Evolutionary conservation across 2,797 vertebrate species (phyloP).

Genomic region (Bradypodion ventrale): DNA sequence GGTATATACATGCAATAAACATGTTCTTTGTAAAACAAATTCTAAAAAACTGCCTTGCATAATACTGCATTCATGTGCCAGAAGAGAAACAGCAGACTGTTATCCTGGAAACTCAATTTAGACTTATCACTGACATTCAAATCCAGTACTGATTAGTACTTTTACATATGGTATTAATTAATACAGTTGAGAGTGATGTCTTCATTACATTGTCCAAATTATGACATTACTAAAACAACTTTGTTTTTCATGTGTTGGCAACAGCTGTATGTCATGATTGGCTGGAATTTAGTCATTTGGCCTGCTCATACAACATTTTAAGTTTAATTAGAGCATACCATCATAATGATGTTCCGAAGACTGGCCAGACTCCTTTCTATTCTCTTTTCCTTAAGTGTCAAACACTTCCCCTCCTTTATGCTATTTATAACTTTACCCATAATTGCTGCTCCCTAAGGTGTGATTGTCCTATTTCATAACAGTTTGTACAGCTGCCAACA

Average conservation of each 20-base stretch:
- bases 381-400: conserved; percentile 80
- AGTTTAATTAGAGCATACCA: conserved; percentile 81
- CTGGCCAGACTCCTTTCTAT: conserved; percentile 79
- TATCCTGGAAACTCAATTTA: conserved; percentile 68
- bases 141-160: conserved; percentile 79
- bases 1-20: conserved; percentile 41
- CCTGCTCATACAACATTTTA: conserved; percentile 75
- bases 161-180: conserved; percentile 84
- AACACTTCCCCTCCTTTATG: conserved; percentile 76
- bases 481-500: conserved; percentile 90
- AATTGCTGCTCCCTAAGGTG: conserved; percentile 87
- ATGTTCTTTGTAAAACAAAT: conserved; percentile 46
- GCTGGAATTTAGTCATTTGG: conserved; percentile 74
- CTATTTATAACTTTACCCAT: conserved; percentile 87
- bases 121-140: conserved; percentile 73
- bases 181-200: conserved; percentile 84
- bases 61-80: conserved; percentile 58
- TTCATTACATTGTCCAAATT: conserved; percentile 77
- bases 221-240: conserved; percentile 85
- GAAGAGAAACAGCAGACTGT: conserved; percentile 59
- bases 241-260: conserved; percentile 72
- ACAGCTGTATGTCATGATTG: conserved; percentile 70
- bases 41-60: conserved; percentile 57
- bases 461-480: conserved; percentile 88
- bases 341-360: conserved; percentile 79